Base-by-base conservation (phyloP, 1,140 invertebrate genomes). In the Sycobia sp. region DNA sequence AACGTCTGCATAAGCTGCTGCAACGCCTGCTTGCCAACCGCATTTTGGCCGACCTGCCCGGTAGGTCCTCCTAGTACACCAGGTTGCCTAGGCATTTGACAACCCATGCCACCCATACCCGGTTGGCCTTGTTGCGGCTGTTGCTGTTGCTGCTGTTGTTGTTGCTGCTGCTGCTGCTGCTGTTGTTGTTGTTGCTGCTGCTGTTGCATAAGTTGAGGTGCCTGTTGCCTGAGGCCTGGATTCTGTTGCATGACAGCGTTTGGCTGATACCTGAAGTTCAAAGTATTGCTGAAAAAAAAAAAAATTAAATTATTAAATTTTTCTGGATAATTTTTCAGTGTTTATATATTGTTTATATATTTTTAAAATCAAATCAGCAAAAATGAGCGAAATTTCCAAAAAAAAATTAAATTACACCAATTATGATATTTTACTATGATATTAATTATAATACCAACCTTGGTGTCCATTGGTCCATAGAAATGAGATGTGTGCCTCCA, bases 1-100 rank as follows among this genome's bases (percentile, higher is more conserved):
- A 98, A 84, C 38, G 94, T 95, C 56, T 90, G 87, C 85, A 98
- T 89, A 14, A 98, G 86, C 76, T 96, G 92, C 66, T 96, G 92
- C 34, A 97, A 78, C 27, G 93, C 92, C 71, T 91, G 90, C 70
- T 91, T 91, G 3, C 65, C 69, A 60, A 70, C 72, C 51, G 66
- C 65, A 43, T 77, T 78, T 9, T 73, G 76, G n/a, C 73, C 75
- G 4, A 76, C 81, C 16, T 79, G 78, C 36, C 79, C 77, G 8
- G 80, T 77, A 9, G 75, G 76, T 3, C 81, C 80, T 44, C 85
- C 76, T 56, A 84, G 74, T 2, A 60, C 55, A 68, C 81, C 73
- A 18, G 80, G 75, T 67, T 81, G 82, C 50, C 82, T 76, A 4
- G 81, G 71, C 73, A 82, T 79, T 68, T 81, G 80, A 18, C 73